Base-by-base conservation (phyloP, 30 jellyfish, hydroid and myxozoan genomes). In the Cassiopea xamachana region DNA sequence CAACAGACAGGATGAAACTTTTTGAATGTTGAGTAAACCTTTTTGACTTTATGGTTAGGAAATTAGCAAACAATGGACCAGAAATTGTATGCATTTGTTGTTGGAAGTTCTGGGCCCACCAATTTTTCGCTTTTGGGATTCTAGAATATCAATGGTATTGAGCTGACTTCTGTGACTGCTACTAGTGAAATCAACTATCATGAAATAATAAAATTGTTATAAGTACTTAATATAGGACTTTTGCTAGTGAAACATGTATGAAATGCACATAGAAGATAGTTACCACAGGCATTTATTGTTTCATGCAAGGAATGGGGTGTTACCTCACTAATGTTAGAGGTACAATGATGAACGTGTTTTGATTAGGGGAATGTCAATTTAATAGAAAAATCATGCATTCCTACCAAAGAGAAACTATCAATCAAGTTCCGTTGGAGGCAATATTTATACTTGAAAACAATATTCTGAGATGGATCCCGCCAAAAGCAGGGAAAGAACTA, bases 391-490 rank as follows among this genome's bases (percentile, higher is more conserved):
- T 3, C 7, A 55, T 55, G 64, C 12, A 3, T 55, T 55, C 12
- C 7, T 55, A 10, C 10, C 64, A 3, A 55, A 55, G 64, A 55
- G 10, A 6, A 55, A 10, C 64, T 3, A 3, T 55, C 12, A 10
- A 55, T 64, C 43, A 64, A 17, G 27, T 64, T 64, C 27, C 27
- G 43, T 64, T 64, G 19, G 2, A 4, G 15, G 43, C 39, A 27
- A 27, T 27, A 27, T 9, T 64, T 64, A 2, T 64, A 14, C 74
- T 17, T 64, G 27, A 16, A 64, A 64, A 64, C 74, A 64, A 64
- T 64, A 17, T 64, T 64, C 6, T 64, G 43, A 64, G 6, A 9
- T 64, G 74, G 60, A 73, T 86, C 93, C 93, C 93, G 93, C 93
- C 93, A 86, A 86, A 86, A 86, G 59, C 93, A 55, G 18, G 15